Base-by-base conservation (phyloP, 2,888 invertebrate genomes). In the Watsonalla cultraria region DNA sequence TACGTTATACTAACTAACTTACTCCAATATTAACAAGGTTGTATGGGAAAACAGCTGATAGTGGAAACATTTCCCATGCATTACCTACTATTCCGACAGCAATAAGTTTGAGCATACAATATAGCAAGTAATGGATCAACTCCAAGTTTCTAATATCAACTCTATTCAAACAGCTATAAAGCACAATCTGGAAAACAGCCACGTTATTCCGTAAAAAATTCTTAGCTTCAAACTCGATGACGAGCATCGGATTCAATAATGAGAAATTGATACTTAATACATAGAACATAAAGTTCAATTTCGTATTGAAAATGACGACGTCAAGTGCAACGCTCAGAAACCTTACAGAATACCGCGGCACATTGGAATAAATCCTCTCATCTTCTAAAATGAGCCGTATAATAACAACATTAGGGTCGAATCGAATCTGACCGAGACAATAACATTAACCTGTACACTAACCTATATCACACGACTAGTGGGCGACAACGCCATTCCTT, bases 381-480 rank as follows among this genome's bases (percentile, higher is more conserved):
- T 24, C 24, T 24, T 24, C 24, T 24, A 24, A 24, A 24, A 24
- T 24, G 24, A 37, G 7, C 11, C 11, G 5, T 42, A 42, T 42
- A 11, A 42, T 5, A 42, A 42, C 11, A 8, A 5, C 8, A 11
- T 42, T 8, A 42, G 5, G 42, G 15, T 15, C 37, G 46, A 59
- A 65, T 66, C 64, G 59, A 64, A 64, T 59, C 66, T 63, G 70
- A 72, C 64, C 68, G 65, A 59, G 61, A 68, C 69, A 77, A 77
- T 76, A 74, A 70, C 73, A 76, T 74, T 74, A 76, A 77, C 73
- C 76, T 77, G 77, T 84, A 84, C 77, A 81, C 64, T 69, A 78
- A 76, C 70, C 69, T 64, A 78, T 80, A 86, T 82, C 82, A 85
- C 82, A 82, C 64, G 84, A 86, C 86, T 90, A 90, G 82, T 90